Evolutionary conservation across 2,888 invertebrate species (phyloP).

Genomic region (Ryuthela nishihirai): DNA sequence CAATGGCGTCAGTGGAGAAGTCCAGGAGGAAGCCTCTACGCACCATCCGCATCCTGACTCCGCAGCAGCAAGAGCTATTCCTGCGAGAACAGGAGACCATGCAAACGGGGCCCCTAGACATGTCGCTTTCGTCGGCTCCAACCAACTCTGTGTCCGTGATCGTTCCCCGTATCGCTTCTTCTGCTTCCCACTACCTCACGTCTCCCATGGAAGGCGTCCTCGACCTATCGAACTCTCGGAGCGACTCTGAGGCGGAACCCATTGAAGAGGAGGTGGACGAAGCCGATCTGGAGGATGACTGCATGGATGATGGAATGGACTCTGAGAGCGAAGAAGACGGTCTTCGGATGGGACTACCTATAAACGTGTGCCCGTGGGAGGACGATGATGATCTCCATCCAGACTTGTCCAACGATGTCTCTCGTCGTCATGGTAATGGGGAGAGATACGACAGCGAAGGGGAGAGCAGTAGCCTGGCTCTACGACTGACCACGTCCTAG

Average conservation of each 20-base stretch:
- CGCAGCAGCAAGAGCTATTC: slow-evolving; percentile 25
- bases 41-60: slow-evolving; percentile 34
- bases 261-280: slow-evolving; percentile 37
- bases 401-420: neutral
- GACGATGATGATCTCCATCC: slow-evolving; percentile 4
- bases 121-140: slow-evolving; percentile 33
- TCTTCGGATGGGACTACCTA: slow-evolving; percentile 2
- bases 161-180: slow-evolving; percentile 11
- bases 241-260: slow-evolving; percentile 33
- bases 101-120: slow-evolving; percentile 42
- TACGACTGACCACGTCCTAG: slow-evolving; percentile 22
- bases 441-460: slow-evolving; percentile 23
- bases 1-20: no score
- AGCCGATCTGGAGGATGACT: slow-evolving; percentile 35
- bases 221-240: slow-evolving; percentile 38
- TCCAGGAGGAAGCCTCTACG: slow-evolving; percentile 38
- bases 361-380: slow-evolving; percentile 11
- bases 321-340: slow-evolving; percentile 27
- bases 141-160: slow-evolving; percentile 15
- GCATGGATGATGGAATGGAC: slow-evolving; percentile 30
- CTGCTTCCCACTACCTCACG: neutral
- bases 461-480: slow-evolving; percentile 17
- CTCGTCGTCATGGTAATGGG: slow-evolving; percentile 4
- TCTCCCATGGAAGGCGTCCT: slow-evolving; percentile 29
- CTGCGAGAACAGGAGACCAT: slow-evolving; percentile 31